These are phyloP conservation scores for Pseudopleuronectes americanus DNA, from an alignment of 2,797 vertebrate genomes.

Conservation along the genomic window DNA sequence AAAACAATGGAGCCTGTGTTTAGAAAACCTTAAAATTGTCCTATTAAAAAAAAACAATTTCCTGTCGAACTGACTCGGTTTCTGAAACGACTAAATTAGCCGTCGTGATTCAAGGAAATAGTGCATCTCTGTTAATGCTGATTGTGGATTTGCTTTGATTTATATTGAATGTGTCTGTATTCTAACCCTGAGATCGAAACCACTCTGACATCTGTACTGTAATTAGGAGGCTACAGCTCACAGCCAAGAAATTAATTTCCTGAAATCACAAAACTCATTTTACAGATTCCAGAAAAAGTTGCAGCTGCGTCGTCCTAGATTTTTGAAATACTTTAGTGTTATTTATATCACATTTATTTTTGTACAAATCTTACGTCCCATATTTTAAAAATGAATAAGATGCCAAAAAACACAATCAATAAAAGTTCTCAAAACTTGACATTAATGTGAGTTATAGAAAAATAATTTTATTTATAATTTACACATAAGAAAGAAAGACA, in stretches of 20 bases:
- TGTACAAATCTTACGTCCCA: not conserved
- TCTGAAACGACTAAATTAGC: not conserved
- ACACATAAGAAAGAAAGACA: too few relatives aligned
- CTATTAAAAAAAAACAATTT: too few relatives aligned
- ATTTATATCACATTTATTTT: not conserved
- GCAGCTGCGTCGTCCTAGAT: not conserved
- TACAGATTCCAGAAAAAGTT: not conserved
- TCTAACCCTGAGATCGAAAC: not conserved
- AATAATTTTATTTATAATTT: too few relatives aligned
- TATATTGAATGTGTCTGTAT: not conserved
- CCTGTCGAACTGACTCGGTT: too few relatives aligned
- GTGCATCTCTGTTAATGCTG: constrained; percentile 9
- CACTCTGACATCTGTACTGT: not conserved
- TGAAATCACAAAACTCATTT: not conserved
- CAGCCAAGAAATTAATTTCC: not conserved
- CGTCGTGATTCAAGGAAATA: too few relatives aligned
- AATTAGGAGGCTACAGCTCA: not conserved
- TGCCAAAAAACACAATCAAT: too few relatives aligned
- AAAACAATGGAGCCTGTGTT: constrained; percentile 18
- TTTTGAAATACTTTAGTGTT: too few relatives aligned
- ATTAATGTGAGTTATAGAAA: too few relatives aligned
- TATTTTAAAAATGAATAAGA: too few relatives aligned
- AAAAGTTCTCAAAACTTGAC: too few relatives aligned
- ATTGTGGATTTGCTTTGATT: constrained; percentile 37
- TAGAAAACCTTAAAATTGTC: too few relatives aligned